Percentiles rank a stretch among this genome's conserved stretches.
Conservation (phyloP, 23 tunicate genomes). For the Clavelina lepadiformis region DNA sequence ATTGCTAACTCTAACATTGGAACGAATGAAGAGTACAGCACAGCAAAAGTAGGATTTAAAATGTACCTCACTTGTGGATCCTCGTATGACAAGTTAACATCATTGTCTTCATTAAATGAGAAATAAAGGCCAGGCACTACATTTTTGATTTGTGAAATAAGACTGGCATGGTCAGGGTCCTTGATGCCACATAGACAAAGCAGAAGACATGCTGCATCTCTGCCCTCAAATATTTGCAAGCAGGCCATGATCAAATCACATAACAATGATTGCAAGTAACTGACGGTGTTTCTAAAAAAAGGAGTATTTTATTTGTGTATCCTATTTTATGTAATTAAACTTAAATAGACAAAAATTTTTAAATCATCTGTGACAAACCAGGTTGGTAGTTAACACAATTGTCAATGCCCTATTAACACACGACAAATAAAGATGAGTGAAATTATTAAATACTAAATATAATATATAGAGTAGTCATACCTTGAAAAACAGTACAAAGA, state of each 20-base stretch:
- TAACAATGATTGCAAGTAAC: conserved; percentile 8
- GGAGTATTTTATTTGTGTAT: background rate
- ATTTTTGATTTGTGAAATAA: too few species aligned
- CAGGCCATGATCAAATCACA: conserved; percentile 1
- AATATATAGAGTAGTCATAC: background rate
- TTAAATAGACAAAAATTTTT: conserved; percentile 17
- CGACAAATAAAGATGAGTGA: too few species aligned
- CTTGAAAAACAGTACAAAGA: background rate
- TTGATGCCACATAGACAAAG: conserved; percentile 15
- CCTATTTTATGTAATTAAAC: background rate
- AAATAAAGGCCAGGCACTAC: background rate
- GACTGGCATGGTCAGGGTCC: background rate
- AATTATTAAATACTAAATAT: too few species aligned
- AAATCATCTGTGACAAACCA: too few species aligned
- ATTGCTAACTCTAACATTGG: too few species aligned
- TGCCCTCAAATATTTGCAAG: background rate
- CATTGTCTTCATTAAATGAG: background rate
- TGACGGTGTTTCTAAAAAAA: conserved; percentile 9
- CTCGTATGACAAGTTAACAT: background rate
- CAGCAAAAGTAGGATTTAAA: too few species aligned
- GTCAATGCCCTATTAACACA: too few species aligned
- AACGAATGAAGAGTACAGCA: too few species aligned
- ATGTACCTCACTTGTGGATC: too few species aligned
- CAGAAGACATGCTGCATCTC: conserved; percentile 5
- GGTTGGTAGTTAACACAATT: too few species aligned